Conservation (phyloP, 2,888 invertebrate genomes). For the Athalia circularis region DNA sequence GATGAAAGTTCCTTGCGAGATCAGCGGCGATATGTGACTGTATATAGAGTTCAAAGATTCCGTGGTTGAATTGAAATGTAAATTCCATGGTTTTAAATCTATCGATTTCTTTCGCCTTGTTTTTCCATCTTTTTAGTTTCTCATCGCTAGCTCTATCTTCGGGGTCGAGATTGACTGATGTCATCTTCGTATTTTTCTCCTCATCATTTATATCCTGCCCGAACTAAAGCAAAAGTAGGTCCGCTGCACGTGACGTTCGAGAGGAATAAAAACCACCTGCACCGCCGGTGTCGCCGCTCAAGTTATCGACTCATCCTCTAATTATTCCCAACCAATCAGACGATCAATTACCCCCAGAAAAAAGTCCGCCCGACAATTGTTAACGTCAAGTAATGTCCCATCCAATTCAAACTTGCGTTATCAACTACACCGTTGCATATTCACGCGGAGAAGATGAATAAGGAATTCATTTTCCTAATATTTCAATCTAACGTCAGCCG, state of each 20-base stretch:
- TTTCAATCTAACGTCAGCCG: too few relatives aligned
- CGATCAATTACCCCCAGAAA: too few relatives aligned
- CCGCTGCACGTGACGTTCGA: too few relatives aligned
- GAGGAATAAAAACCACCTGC: not conserved
- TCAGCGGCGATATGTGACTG: not conserved
- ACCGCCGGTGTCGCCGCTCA: not conserved
- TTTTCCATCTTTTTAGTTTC: not conserved
- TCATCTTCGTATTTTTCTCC: slow-evolving; percentile 1
- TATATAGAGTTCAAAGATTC: slow-evolving; percentile 4
- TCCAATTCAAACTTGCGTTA: too few relatives aligned
- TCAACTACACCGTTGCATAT: too few relatives aligned
- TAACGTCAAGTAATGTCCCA: too few relatives aligned
- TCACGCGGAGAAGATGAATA: too few relatives aligned
- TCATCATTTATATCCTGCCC: not conserved
- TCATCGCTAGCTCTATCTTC: not conserved
- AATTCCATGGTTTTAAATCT: slow-evolving; percentile 31
- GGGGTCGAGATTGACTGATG: slow-evolving; percentile 1
- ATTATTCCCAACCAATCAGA: not conserved
- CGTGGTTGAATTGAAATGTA: slow-evolving; percentile 33
- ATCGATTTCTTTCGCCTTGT: not conserved
- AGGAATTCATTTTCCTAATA: too few relatives aligned
- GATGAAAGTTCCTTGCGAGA: not conserved
- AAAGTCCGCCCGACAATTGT: too few relatives aligned
- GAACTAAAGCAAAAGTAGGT: not conserved
- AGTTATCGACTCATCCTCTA: not conserved